Evolutionary conservation across 2,888 invertebrate species (phyloP), one percentile per base, ranked within the genome.

Genomic region (Ganaspis brasiliensis): DNA sequence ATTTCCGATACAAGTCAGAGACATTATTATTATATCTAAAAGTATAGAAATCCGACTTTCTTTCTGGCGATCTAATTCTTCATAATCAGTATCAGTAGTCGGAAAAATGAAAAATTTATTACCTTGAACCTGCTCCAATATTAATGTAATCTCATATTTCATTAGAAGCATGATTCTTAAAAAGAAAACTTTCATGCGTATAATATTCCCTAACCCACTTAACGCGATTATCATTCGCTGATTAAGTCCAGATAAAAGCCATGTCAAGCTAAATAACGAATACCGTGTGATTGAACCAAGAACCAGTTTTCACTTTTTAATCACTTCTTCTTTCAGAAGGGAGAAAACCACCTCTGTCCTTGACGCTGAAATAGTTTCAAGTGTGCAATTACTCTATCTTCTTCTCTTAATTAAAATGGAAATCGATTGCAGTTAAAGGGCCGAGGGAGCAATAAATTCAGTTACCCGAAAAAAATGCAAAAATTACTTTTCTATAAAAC

Each of bases 261-360:
- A 67, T 21, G 45, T 67, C 67, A 67, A 67, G 24, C 14, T 45
- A 40, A 67, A 67, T 67, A 45, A 67, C 24, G 67, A 67, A 67
- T n/a, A 21, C 40, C 9, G 24, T 67, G 67, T n/a, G 24, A 67
- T 67, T 67, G n/a, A 45, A 45, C 67, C 40, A 40, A 67, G 40
- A 67, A 67, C 67, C 45, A 45, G 67, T 67, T 67, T 67, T 67
- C 67, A 67, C 67, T 67, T 67, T 67, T 67, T 67, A 67, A 67
- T 67, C 45, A 45, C 67, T 67, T 67, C 67, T 67, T 67, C 45
- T 67, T 67, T 67, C 45, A 67, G 24, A 45, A 67, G 24, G 9
- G 45, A 67, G 21, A 24, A 12, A 40, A 37, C 21, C 12, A 19
- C 61, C 35, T 67, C 24, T 45, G n/a, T 67, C 67, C 45, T 63